These are phyloP conservation scores for Eulemur albifrons DNA, from an alignment of 2,797 vertebrate genomes.

Conservation along the genomic window DNA sequence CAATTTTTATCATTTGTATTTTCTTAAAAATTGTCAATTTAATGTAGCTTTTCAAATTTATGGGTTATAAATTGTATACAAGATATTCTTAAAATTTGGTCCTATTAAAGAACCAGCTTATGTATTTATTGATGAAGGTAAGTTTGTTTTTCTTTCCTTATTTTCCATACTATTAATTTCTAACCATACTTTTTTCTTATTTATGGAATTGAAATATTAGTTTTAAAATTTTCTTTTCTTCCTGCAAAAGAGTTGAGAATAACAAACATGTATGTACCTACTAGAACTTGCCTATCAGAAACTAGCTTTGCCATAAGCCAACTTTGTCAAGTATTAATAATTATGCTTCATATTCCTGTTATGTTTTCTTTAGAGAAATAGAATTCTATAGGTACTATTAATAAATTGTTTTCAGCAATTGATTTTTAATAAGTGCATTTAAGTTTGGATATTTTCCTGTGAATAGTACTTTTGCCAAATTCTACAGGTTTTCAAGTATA, in stretches of 20 bases:
- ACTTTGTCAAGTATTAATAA: neutral
- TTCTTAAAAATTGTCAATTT: conserved; percentile 6
- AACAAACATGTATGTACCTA: neutral
- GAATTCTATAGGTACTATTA: neutral
- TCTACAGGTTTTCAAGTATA: neutral
- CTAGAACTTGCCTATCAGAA: neutral
- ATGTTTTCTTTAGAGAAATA: conserved; percentile 21
- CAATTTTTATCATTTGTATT: conserved; percentile 10
- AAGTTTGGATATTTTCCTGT: neutral
- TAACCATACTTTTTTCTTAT: neutral
- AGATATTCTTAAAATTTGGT: neutral
- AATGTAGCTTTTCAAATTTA: neutral
- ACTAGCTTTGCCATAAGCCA: neutral
- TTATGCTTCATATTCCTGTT: neutral
- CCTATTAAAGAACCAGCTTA: neutral
- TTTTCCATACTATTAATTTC: neutral
- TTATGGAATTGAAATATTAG: neutral
- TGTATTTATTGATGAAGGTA: neutral
- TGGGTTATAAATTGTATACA: neutral
- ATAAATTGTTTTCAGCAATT: neutral
- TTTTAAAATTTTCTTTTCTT: neutral
- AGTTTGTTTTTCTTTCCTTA: neutral
- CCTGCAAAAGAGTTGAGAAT: neutral
- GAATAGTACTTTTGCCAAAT: neutral
- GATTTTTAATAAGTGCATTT: neutral